phyloP scores from a whole-genome alignment of 1,140 invertebrate genomes.

The Aporrectodea caliginosa region DNA sequence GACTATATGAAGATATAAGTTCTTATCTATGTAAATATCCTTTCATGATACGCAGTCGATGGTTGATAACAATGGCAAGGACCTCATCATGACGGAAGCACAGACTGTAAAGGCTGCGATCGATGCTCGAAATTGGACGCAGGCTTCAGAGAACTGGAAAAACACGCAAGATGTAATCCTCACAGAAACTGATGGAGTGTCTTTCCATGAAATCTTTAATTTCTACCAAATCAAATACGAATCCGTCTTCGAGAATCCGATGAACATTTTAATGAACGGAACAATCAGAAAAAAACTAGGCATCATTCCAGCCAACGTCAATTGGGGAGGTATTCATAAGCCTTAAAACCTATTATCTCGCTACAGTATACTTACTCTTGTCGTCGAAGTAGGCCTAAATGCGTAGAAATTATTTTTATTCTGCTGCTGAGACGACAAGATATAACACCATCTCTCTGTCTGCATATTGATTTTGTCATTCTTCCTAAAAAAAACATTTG shows the following conservation, averaged over 20 bases:
- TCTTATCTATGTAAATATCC: no score
- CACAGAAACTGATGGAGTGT: not conserved
- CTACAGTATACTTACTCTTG: no score
- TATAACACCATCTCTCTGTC: no score
- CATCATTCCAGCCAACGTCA: constrained; percentile 59
- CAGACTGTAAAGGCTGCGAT: not conserved
- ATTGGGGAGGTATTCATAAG: constrained; percentile 63
- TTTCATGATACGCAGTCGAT: no score
- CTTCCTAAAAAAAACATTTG: no score
- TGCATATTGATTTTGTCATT: no score
- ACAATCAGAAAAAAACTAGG: constrained; percentile 62
- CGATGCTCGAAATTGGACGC: not conserved
- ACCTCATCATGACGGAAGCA: not conserved
- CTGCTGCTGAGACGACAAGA: no score
- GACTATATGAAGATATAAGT: no score
- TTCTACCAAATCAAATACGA: not conserved
- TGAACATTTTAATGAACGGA: constrained; percentile 66
- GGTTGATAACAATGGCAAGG: not conserved
- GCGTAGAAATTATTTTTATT: no score
- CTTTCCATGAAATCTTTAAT: not conserved
- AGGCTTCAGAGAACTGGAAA: not conserved
- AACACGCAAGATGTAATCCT: not conserved
- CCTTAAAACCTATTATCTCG: no score
- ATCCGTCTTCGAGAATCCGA: not conserved
- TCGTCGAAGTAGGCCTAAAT: no score